Evolutionary conservation across 2,797 vertebrate species (phyloP).

Genomic region (Premnoplex brunnescens): DNA sequence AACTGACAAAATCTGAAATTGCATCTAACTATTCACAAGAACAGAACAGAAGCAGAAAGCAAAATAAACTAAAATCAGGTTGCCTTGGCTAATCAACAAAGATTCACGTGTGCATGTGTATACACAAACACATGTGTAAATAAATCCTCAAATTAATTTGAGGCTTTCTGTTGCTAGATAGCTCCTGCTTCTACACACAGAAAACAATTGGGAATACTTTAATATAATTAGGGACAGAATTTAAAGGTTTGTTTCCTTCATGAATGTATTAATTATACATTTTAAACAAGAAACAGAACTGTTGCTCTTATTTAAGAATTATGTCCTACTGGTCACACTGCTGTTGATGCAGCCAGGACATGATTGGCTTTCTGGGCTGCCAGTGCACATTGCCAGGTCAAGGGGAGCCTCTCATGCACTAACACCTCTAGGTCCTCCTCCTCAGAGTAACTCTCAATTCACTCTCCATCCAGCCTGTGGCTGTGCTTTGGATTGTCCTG

Average conservation of each 20-base stretch:
- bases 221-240: neutral
- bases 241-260: neutral
- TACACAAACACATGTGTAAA: fast-evolving
- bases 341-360: too few species aligned
- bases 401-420: too few species aligned
- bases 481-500: too few species aligned
- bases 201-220: neutral
- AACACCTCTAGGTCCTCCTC: too few species aligned
- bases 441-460: too few species aligned
- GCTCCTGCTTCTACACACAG: neutral
- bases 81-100: neutral
- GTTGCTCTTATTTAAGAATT: neutral
- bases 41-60: neutral
- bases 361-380: too few species aligned
- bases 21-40: neutral
- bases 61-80: neutral
- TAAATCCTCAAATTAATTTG: neutral
- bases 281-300: neutral
- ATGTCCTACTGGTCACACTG: neutral
- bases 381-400: too few species aligned
- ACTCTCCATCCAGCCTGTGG: too few species aligned
- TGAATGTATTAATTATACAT: neutral
- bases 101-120: neutral
- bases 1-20: neutral
- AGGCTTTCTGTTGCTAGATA: neutral